A percentile compares a stretch with the other conserved stretches of the same genome.
phyloP scores from a whole-genome alignment of 2,888 invertebrate species.

The Hydrotaea diabolus region DNA sequence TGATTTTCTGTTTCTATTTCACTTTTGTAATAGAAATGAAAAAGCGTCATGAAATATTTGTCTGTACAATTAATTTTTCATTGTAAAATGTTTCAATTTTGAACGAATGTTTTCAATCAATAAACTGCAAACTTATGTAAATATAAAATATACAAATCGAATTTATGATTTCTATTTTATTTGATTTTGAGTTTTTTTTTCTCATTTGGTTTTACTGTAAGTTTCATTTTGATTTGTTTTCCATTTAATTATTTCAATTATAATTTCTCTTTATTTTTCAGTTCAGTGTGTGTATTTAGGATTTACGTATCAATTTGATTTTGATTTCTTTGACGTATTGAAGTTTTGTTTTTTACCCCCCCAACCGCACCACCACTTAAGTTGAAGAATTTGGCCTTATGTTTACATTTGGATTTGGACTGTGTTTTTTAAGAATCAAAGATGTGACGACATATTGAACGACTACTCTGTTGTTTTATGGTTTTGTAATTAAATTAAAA shows the following conservation, averaged over 20 bases:
- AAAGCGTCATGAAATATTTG: neutral
- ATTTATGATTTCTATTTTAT: neutral
- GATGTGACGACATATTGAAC: neutral
- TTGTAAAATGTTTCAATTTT: slow-evolving; percentile 8
- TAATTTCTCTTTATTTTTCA: slow-evolving; percentile 28
- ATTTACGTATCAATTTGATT: slow-evolving; percentile 44
- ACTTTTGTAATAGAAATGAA: neutral
- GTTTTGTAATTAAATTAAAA: neutral
- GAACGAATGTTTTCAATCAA: too few relatives aligned
- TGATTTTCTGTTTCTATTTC: too few relatives aligned
- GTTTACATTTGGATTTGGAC: neutral
- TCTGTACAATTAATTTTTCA: neutral
- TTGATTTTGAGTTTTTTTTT: neutral
- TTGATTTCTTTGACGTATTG: slow-evolving; percentile 42
- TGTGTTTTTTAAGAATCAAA: neutral
- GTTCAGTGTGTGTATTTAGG: slow-evolving; percentile 50
- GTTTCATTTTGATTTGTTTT: neutral
- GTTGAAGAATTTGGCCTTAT: too few relatives aligned
- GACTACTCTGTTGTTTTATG: neutral
- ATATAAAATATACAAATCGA: slow-evolving; percentile 6
- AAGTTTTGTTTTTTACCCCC: neutral
- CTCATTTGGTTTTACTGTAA: neutral
- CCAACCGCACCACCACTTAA: too few relatives aligned
- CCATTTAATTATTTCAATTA: slow-evolving; percentile 6
- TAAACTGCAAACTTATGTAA: neutral